Evolutionary conservation across 2,113 vertebrate genomes (phyloP).

Genomic region (Climacteris rufus): DNA sequence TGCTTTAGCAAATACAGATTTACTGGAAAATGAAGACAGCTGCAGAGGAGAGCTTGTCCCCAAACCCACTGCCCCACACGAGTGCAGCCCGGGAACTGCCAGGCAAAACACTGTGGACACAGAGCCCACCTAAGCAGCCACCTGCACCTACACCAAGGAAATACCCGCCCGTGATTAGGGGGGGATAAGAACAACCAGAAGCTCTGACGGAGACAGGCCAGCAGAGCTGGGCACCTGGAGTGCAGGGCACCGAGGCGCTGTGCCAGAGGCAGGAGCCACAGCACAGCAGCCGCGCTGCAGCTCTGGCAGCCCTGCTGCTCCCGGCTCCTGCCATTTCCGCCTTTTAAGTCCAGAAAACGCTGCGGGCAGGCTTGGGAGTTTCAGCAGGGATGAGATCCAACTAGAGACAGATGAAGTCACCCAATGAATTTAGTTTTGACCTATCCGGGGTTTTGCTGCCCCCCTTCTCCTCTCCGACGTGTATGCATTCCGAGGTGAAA

Average conservation of each 20-base stretch:
- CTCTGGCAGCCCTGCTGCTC: background rate
- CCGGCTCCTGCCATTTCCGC: background rate
- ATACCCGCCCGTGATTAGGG: background rate
- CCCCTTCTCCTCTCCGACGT: background rate
- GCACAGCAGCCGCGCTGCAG: background rate
- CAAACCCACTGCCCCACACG: background rate
- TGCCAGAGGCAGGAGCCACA: background rate
- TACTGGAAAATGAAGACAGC: background rate
- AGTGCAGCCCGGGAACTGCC: fast-evolving
- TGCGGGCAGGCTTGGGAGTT: background rate
- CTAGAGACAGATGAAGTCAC: constrained; percentile 36
- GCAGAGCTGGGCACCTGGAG: fast-evolving
- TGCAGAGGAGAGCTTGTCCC: background rate
- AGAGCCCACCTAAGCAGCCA: background rate
- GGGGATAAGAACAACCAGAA: background rate
- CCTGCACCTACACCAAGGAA: background rate
- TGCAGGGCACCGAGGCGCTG: background rate
- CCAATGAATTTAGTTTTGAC: constrained; percentile 44
- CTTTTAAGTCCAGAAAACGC: background rate
- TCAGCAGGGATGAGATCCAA: background rate
- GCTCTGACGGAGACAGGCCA: fast-evolving
- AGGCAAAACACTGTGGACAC: fast-evolving
- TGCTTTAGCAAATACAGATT: background rate
- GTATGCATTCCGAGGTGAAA: background rate
- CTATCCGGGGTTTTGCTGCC: background rate